Conservation (phyloP, 2,888 invertebrate genomes). For the Ophraella communa region DNA sequence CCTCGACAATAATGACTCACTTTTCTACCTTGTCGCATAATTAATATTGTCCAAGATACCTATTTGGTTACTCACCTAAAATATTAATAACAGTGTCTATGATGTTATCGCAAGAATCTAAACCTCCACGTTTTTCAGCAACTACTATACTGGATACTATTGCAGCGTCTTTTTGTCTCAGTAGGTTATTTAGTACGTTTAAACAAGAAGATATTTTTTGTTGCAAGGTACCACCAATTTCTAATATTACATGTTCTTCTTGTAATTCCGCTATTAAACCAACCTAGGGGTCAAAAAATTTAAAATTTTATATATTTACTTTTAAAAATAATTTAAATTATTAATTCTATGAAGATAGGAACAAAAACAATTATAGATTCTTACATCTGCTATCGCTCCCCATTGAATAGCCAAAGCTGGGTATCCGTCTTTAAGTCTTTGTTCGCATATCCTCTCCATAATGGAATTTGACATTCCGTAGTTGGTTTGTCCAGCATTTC, state of each 20-base stretch:
- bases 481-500: conserved; percentile 46
- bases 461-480: conserved; percentile 47
- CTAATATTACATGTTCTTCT: conserved; percentile 57
- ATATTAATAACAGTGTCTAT: conserved; percentile 72
- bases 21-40: too few species aligned
- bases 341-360: too few species aligned
- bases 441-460: conserved; percentile 46
- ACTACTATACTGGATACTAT: conserved; percentile 86
- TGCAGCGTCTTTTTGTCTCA: conserved; percentile 67
- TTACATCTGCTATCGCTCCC: conserved; percentile 46
- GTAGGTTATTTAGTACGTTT: conserved; percentile 69
- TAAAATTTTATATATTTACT: too few species aligned
- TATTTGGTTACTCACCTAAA: conserved; percentile 73
- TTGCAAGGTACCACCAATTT: conserved; percentile 69
- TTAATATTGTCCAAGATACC: too few species aligned
- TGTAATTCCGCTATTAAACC: conserved; percentile 71
- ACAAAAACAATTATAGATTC: too few species aligned
- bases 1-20: too few species aligned
- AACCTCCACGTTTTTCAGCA: conserved; percentile 77
- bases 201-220: conserved; percentile 72
- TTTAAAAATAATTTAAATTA: too few species aligned
- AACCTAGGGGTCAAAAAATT: too few species aligned
- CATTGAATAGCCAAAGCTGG: conserved; percentile 46
- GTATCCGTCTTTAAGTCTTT: conserved; percentile 37
- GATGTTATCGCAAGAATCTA: conserved; percentile 68